Evolutionary conservation across 2,888 invertebrate species (phyloP), one percentile per base, ranked within the genome.

Genomic region (Scaptomyza tumidula): DNA sequence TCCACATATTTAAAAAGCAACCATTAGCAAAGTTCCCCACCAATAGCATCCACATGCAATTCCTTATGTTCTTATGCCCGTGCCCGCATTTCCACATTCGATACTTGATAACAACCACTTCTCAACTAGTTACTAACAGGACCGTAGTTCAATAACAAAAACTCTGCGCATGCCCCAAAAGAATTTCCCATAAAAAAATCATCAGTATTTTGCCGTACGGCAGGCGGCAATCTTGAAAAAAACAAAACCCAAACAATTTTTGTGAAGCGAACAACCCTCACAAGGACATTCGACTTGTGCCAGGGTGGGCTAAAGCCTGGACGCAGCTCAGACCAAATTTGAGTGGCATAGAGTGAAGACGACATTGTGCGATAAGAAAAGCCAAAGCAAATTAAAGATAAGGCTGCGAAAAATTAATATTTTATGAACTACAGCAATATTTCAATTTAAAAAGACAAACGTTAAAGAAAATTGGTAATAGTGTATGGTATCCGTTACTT

Each of bases 101-200:
- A 16, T 14, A 19, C 27, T 9, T 56, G 29, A 46, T 41, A 59
- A 27, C 55, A 55, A 67, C 68, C 68, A 58, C 68, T 55, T 41
- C 45, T 33, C 11, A 29, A 35, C 41, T 19, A 35, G 35, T 24
- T 24, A 27, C 52, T 44, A 24, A 54, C 6, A 11, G 29, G 16
- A 52, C 57, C 14, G 59, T 43, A 71, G 71, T 85, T 82, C 71
- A 81, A 87, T 81, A 84, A 85, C 85, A 76, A 78, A 73, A 71
- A 74, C 58, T 73, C 64, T 81, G 83, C 90, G 89, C 89, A 89
- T 88, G 89, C 83, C 49, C 64, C 44, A 53, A 64, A 16, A 65
- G 46, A 82, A 83, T 83, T 72, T 77, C 86, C 86, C 78, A 53
- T 49, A 46, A 19, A 56, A 58, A 60, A 65, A 19, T 45, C 41